phyloP scores from a whole-genome alignment of 2,888 invertebrate species.

The Diplazon laetatorius region DNA sequence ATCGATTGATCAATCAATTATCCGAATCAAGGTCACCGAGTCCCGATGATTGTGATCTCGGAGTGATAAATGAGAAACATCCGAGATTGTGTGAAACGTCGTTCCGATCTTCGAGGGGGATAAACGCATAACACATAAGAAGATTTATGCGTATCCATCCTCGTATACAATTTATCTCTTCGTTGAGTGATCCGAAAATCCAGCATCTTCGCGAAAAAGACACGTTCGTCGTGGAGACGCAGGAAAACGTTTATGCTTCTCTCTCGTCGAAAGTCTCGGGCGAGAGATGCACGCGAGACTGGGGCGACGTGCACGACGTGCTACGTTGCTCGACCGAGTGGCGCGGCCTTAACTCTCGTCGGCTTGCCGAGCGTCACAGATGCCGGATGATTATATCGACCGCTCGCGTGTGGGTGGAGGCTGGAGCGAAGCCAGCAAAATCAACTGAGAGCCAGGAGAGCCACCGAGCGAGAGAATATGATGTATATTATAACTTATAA shows the following conservation, averaged over 20 bases:
- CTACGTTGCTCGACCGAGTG: constrained; percentile 31
- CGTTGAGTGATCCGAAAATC: constrained; percentile 22
- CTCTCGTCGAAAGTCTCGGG: too few relatives aligned
- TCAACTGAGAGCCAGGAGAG: constrained; percentile 53
- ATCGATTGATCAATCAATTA: not conserved
- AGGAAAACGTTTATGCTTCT: too few relatives aligned
- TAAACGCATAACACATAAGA: not conserved
- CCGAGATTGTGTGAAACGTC: not conserved
- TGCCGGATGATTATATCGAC: constrained; percentile 80
- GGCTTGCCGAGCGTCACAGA: constrained; percentile 65
- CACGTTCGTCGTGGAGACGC: constrained; percentile 26
- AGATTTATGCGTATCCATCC: not conserved
- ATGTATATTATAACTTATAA: constrained; percentile 18
- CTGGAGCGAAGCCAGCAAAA: constrained; percentile 77
- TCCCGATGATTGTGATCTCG: not conserved
- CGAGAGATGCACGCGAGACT: constrained; percentile 25
- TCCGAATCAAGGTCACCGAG: not conserved
- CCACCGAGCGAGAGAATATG: constrained; percentile 32
- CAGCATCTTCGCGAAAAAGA: constrained; percentile 9
- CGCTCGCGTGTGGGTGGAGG: constrained; percentile 77
- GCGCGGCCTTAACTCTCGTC: constrained; percentile 55
- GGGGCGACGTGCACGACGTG: constrained; percentile 33
- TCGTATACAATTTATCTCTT: constrained; percentile 7
- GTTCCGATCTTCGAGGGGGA: constrained; percentile 6
- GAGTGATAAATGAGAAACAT: not conserved